Evolutionary conservation across 1,140 invertebrate genomes (phyloP), one percentile per base, ranked within the genome.

Genomic region (Colletes gigas): DNA sequence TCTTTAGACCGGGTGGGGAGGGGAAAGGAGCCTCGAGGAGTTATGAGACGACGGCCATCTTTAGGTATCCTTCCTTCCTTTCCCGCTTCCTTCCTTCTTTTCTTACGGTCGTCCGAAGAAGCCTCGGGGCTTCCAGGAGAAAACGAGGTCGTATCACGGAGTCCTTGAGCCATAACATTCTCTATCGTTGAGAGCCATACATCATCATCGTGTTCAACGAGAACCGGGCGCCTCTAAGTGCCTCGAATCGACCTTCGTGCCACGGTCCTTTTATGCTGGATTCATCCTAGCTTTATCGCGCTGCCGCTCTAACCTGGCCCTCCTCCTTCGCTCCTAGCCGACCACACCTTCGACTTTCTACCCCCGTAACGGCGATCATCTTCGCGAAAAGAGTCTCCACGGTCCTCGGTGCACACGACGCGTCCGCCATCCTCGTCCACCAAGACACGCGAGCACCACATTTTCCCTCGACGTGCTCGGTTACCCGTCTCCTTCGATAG

Each of bases 191-290:
- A 90, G 90, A 88, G 84, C 89, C 87, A 90, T 91, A 90, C 88
- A 90, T 91, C 90, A 91, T 91, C 89, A 88, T 91, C 88, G 85
- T 89, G 81, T 86, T 85, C 83, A 78, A 89, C 88, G 87, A 91
- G 86, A 79, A 76, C 63, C 78, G 82, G 83, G 68, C 80, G 74
- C 82, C 71, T 88, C 86, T 88, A 90, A 91, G 89, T 91, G 87
- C 88, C 83, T 78, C 80, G 85, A 91, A 90, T 88, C 89, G 85
- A 85, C 74, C 87, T 84, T 88, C 83, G 65, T 68, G 73, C 73
- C 60, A 50, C 47, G 73, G 66, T 85, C 73, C 83, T 82, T 85
- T 85, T 85, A 85, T 85, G 70, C 73, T 44, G 70, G 65, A 85
- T 75, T 85, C 84, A 69, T 73, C 69, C 84, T 66, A 44, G 72